Conservation (phyloP, 2,797 vertebrate species). For the Danio kyathit region DNA sequence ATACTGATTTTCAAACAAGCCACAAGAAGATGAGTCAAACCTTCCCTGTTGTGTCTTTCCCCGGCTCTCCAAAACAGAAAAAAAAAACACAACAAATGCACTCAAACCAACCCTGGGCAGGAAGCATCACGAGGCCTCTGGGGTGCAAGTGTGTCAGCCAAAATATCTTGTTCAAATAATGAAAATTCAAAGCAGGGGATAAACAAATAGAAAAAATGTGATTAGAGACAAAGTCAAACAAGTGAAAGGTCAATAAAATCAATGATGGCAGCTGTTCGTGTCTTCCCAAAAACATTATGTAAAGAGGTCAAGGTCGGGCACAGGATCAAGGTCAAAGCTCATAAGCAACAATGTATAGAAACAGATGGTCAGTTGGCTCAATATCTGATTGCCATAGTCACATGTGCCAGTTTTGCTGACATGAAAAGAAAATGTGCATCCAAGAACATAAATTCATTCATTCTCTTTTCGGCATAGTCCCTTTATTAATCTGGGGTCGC, state of each 20-base stretch:
- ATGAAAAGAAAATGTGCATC: not conserved
- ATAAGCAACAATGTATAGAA: conserved; percentile 38
- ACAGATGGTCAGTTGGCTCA: conserved; percentile 24
- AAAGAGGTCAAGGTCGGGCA: conserved; percentile 43
- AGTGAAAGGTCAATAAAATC: conserved; percentile 27
- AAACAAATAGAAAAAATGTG: conserved; percentile 38
- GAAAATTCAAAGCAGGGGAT: conserved; percentile 3
- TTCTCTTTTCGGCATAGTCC: too few relatives aligned
- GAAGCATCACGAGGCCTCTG: not conserved
- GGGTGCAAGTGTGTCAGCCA: not conserved
- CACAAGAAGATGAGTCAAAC: conserved; percentile 24
- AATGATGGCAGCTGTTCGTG: conserved; percentile 47
- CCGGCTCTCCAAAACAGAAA: conserved; percentile 5
- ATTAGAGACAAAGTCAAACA: conserved; percentile 43
- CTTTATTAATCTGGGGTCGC: too few relatives aligned
- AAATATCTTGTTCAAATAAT: conserved; percentile 14
- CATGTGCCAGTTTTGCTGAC: conserved; percentile 14
- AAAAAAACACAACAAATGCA: conserved; percentile 15
- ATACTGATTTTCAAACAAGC: conserved; percentile 33
- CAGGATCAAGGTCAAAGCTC: conserved; percentile 34
- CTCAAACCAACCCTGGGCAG: conserved; percentile 9
- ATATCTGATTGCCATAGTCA: conserved; percentile 11
- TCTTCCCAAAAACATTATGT: conserved; percentile 14
- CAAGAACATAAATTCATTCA: not conserved
- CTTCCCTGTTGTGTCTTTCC: conserved; percentile 19